These are phyloP conservation scores for Rachycentron canadum DNA, from an alignment of 2,797 vertebrate species.

Conservation along the genomic window DNA sequence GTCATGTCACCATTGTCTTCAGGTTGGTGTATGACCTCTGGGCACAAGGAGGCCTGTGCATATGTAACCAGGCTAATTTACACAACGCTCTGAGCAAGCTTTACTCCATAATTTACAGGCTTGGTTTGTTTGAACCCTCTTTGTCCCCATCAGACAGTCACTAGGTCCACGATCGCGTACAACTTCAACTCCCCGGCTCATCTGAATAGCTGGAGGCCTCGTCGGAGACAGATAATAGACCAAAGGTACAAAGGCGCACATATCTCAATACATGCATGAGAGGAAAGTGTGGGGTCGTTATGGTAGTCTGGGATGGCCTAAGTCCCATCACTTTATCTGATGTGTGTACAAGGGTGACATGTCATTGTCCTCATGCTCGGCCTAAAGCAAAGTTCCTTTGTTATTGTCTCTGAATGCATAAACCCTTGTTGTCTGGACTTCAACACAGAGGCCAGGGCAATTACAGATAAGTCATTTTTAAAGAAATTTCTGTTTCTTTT, in stretches of 20 bases:
- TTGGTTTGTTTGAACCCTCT: conserved; percentile 84
- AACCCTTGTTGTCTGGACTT: conserved; percentile 76
- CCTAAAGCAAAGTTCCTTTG: conserved; percentile 76
- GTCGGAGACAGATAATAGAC: conserved; percentile 80
- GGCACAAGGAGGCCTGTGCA: conserved; percentile 77
- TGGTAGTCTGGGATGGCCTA: conserved; percentile 61
- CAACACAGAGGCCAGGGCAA: conserved; percentile 75
- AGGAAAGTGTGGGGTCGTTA: conserved; percentile 80
- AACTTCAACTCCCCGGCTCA: conserved; percentile 73
- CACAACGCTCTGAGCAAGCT: conserved; percentile 81
- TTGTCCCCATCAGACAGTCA: conserved; percentile 70
- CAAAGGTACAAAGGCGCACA: conserved; percentile 85
- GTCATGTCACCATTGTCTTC: conserved; percentile 73
- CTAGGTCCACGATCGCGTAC: conserved; percentile 72
- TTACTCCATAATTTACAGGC: conserved; percentile 86
- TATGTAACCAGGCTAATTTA: conserved; percentile 88
- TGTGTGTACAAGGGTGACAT: conserved; percentile 76
- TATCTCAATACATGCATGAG: conserved; percentile 80
- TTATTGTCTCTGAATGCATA: conserved; percentile 73
- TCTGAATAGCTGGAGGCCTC: conserved; percentile 83
- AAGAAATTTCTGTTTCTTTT: conserved; percentile 32
- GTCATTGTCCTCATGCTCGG: conserved; percentile 77
- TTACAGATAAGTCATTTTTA: conserved; percentile 61
- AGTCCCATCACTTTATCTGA: conserved; percentile 77
- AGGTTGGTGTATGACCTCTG: conserved; percentile 70